phyloP scores from a whole-genome alignment of 2,888 invertebrate genomes.

The Cephus runcator region DNA sequence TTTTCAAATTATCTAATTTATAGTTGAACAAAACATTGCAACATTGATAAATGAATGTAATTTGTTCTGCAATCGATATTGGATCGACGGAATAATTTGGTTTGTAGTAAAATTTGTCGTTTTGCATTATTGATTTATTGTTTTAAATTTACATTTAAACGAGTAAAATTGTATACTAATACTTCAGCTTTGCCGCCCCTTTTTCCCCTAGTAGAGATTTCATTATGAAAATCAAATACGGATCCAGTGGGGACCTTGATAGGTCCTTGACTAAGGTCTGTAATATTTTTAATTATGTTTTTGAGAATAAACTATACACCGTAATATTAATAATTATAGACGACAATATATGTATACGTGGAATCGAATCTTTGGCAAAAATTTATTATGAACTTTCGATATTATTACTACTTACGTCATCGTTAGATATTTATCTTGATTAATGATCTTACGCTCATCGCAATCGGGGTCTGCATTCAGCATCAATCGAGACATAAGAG shows the following conservation, averaged over 20 bases:
- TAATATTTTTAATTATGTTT: not conserved
- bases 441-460: not conserved
- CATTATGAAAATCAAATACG: not conserved
- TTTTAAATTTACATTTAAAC: too few relatives aligned
- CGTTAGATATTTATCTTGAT: not conserved
- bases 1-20: too few relatives aligned
- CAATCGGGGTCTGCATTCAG: not conserved
- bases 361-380: not conserved
- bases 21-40: not conserved
- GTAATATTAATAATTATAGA: not conserved
- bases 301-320: not conserved
- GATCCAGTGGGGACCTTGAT: not conserved
- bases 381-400: not conserved
- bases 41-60: not conserved
- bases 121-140: too few relatives aligned
- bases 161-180: too few relatives aligned
- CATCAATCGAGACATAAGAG: not conserved
- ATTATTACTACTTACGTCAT: not conserved
- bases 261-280: not conserved
- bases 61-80: not conserved
- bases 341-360: not conserved
- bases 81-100: not conserved
- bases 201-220: too few relatives aligned
- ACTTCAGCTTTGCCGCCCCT: too few relatives aligned
- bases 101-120: too few relatives aligned